Evolutionary conservation across 2,888 invertebrate species (phyloP).

Genomic region (Tillus elongatus): DNA sequence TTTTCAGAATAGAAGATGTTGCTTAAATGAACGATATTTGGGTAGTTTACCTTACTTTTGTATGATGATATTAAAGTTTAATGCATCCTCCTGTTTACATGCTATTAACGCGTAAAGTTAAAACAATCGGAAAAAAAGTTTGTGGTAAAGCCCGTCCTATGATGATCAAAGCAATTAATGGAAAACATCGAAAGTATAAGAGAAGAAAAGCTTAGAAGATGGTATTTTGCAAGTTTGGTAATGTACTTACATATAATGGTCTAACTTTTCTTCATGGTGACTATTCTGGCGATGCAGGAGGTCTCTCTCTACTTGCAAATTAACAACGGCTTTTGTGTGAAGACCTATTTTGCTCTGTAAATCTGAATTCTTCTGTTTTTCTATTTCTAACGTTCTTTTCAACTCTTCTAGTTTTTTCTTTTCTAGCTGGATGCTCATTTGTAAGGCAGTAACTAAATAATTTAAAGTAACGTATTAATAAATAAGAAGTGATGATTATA

Average conservation of each 20-base stretch:
- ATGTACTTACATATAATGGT: slow-evolving; percentile 21
- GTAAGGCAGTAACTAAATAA: slow-evolving; percentile 23
- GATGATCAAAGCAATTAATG: too few species aligned
- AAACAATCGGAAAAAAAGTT: too few species aligned
- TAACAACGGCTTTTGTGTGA: slow-evolving; percentile 23
- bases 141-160: too few species aligned
- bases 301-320: slow-evolving; percentile 26
- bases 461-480: slow-evolving; percentile 6
- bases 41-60: too few species aligned
- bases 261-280: slow-evolving; percentile 22
- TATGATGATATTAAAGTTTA: too few species aligned
- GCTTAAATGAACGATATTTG: too few species aligned
- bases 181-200: too few species aligned
- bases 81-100: too few species aligned
- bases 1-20: too few species aligned
- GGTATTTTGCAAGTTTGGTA: too few species aligned
- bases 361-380: slow-evolving; percentile 24
- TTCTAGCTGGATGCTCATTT: slow-evolving; percentile 23
- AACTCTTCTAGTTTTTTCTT: slow-evolving; percentile 24
- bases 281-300: slow-evolving; percentile 22
- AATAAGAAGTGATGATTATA: background rate
- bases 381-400: slow-evolving; percentile 20
- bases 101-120: too few species aligned
- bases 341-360: slow-evolving; percentile 19
- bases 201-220: too few species aligned